Percentiles rank a stretch among this genome's conserved stretches.
Conservation (phyloP, 2,797 vertebrate genomes). For the Allobates femoralis region DNA sequence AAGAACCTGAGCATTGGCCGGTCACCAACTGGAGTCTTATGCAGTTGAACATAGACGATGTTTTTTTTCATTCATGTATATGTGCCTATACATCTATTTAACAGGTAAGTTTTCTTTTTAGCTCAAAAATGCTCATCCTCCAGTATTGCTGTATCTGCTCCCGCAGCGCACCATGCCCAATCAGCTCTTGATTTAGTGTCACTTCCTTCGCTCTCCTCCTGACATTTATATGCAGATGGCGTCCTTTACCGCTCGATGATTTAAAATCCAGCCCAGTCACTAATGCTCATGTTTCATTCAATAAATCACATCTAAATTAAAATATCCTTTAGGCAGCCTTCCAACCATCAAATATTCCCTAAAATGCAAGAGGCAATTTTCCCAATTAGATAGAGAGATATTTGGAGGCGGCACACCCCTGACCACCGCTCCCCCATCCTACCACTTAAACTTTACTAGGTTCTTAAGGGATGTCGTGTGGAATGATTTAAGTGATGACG, state of each 20-base stretch:
- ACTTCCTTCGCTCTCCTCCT: background rate
- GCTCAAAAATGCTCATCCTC: no score
- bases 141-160: no score
- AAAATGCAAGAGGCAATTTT: constrained; percentile 50
- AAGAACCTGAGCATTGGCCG: no score
- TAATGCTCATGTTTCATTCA: constrained; percentile 56
- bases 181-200: background rate
- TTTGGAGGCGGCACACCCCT: constrained; percentile 37
- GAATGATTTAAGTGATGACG: constrained; percentile 58
- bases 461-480: constrained; percentile 52
- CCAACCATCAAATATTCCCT: constrained; percentile 55
- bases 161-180: no score
- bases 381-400: constrained; percentile 61
- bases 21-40: no score
- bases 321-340: constrained; percentile 60
- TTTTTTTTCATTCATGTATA: no score
- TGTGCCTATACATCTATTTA: no score
- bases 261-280: constrained; percentile 48
- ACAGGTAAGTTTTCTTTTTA: no score
- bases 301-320: constrained; percentile 59
- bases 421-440: background rate
- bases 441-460: constrained; percentile 52
- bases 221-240: constrained; percentile 30
- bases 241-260: constrained; percentile 27
- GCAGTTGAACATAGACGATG: no score